Percentiles rank a stretch among this genome's conserved stretches.
phyloP scores from a whole-genome alignment of 2,113 vertebrate species.

The Perca flavescens region DNA sequence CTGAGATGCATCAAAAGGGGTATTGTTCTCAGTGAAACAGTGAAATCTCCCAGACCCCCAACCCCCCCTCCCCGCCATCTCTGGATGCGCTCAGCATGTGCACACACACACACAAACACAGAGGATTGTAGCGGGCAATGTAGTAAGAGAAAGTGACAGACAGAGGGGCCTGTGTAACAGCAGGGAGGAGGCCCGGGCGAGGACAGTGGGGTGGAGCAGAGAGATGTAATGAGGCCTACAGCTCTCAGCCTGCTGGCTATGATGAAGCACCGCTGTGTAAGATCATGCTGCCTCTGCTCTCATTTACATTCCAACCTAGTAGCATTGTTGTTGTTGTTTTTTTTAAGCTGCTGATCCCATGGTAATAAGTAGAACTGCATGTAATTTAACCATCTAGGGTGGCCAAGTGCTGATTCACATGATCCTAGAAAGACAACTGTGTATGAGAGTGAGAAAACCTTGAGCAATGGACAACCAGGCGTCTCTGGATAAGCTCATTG shows the following conservation, averaged over 20 bases:
- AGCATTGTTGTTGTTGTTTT: constrained; percentile 10
- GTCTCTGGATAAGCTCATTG: constrained; percentile 20
- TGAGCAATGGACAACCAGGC: background rate
- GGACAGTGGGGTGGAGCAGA: constrained; percentile 49
- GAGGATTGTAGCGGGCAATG: constrained; percentile 53
- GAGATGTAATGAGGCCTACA: constrained; percentile 46
- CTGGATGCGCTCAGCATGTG: constrained; percentile 44
- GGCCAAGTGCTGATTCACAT: background rate
- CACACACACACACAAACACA: constrained; percentile 53
- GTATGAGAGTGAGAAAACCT: background rate
- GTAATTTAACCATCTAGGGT: background rate
- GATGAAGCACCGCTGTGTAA: constrained; percentile 23
- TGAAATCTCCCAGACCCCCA: constrained; percentile 68
- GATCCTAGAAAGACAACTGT: background rate
- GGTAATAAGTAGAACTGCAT: background rate
- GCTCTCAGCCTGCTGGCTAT: constrained; percentile 26
- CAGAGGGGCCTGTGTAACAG: constrained; percentile 75
- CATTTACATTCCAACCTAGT: constrained; percentile 23
- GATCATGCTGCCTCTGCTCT: constrained; percentile 40
- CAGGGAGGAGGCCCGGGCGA: constrained; percentile 63
- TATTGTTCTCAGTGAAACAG: constrained; percentile 77
- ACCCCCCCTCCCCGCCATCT: constrained; percentile 24
- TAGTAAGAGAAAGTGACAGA: constrained; percentile 78
- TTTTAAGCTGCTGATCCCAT: background rate
- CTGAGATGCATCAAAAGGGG: constrained; percentile 78